Conservation (phyloP, 2,888 invertebrate genomes). For the Hydraecia micacea region DNA sequence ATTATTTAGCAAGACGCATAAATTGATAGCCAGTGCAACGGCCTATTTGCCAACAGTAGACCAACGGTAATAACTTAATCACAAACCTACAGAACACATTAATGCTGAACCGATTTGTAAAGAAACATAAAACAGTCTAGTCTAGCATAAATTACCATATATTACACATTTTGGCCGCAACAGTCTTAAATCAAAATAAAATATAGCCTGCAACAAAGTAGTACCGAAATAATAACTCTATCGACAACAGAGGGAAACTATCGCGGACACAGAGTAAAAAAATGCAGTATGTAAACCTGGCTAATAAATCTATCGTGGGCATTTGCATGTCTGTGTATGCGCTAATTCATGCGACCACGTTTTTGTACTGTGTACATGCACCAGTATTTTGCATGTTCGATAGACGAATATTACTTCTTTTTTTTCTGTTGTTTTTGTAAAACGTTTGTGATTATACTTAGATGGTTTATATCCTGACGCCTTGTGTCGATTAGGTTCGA, state of each 20-base stretch:
- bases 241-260: constrained; percentile 46
- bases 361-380: constrained; percentile 42
- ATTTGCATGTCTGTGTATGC: constrained; percentile 61
- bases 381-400: constrained; percentile 47
- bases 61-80: constrained; percentile 32
- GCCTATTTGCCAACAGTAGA: constrained; percentile 21
- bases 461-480: neutral
- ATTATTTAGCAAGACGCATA: neutral
- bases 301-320: constrained; percentile 57
- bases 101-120: constrained; percentile 32
- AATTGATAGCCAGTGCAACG: neutral
- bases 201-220: constrained; percentile 4
- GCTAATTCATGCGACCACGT: constrained; percentile 59
- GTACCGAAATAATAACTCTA: constrained; percentile 48
- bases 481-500: neutral
- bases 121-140: constrained; percentile 16
- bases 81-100: constrained; percentile 14
- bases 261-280: constrained; percentile 31
- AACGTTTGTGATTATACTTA: neutral
- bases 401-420: constrained; percentile 1
- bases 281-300: constrained; percentile 48
- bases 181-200: constrained; percentile 39
- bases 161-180: constrained; percentile 44
- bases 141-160: constrained; percentile 16
- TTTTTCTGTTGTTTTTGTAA: neutral